Conservation (phyloP, 1,140 invertebrate species). For the Scylla paramamosain region DNA sequence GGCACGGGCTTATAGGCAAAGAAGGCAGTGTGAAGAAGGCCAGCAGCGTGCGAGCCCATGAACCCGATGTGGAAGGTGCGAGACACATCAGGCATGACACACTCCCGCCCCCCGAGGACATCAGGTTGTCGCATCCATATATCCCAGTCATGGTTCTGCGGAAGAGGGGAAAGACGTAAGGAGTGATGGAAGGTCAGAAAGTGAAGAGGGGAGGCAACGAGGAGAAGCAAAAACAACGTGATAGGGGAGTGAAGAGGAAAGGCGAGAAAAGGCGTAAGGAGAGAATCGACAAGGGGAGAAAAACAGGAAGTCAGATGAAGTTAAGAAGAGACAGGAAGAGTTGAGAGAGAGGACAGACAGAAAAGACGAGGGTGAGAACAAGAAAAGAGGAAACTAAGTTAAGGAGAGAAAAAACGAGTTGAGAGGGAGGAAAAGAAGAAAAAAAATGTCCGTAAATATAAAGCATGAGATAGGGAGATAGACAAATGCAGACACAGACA, state of each 20-base stretch:
- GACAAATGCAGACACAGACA: neutral
- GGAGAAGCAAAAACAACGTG: too few species aligned
- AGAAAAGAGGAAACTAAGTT: neutral
- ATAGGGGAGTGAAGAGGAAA: too few species aligned
- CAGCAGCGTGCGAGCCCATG: conserved; percentile 68
- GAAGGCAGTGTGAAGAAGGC: conserved; percentile 65
- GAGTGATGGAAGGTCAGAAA: too few species aligned
- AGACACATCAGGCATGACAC: conserved; percentile 73
- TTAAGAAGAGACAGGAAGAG: too few species aligned
- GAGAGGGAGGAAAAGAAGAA: neutral
- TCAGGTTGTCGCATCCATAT: conserved; percentile 72
- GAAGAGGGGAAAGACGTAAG: neutral
- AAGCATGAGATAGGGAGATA: neutral
- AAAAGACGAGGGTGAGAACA: neutral
- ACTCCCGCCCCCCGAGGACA: conserved; percentile 70
- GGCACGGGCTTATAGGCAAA: conserved; percentile 68
- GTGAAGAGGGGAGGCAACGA: neutral
- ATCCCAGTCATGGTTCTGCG: conserved; percentile 77
- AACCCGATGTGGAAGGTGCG: conserved; percentile 76
- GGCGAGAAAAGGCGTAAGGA: too few species aligned
- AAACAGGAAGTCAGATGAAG: too few species aligned
- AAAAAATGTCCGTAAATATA: neutral
- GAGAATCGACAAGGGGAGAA: too few species aligned
- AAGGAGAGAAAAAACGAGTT: neutral
- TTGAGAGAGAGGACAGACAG: neutral